phyloP scores from a whole-genome alignment of 2,797 vertebrate species.

The Rhadinocentrus ornatus region DNA sequence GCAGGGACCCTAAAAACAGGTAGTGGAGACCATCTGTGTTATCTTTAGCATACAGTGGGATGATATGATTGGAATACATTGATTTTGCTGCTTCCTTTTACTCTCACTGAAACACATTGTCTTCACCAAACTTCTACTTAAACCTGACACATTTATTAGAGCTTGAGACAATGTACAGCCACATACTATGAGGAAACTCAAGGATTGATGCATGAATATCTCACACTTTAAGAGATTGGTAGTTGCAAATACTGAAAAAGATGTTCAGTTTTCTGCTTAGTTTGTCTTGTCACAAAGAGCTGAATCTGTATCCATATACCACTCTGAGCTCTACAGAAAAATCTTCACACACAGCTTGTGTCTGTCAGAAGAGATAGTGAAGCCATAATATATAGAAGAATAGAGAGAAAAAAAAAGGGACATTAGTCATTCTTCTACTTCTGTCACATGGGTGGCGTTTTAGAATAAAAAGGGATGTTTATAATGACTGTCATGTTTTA shows the following conservation, averaged over 20 bases:
- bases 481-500: slow-evolving; percentile 60
- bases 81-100: neutral
- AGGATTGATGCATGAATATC: slow-evolving; percentile 67
- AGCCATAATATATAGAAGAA: slow-evolving; percentile 50
- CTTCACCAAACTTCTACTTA: slow-evolving; percentile 22
- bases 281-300: slow-evolving; percentile 73
- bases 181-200: slow-evolving; percentile 11
- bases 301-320: slow-evolving; percentile 61
- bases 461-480: slow-evolving; percentile 43
- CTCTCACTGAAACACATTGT: neutral
- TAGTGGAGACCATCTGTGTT: slow-evolving; percentile 16
- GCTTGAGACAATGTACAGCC: slow-evolving; percentile 6
- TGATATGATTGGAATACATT: slow-evolving; percentile 18
- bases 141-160: slow-evolving; percentile 21
- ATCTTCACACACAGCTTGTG: slow-evolving; percentile 41
- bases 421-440: slow-evolving; percentile 73
- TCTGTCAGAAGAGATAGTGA: slow-evolving; percentile 70
- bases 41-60: slow-evolving; percentile 13
- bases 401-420: slow-evolving; percentile 27
- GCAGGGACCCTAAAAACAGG: slow-evolving; percentile 56
- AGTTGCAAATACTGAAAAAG: slow-evolving; percentile 73
- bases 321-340: slow-evolving; percentile 27
- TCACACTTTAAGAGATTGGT: slow-evolving; percentile 71
- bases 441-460: slow-evolving; percentile 55
- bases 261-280: slow-evolving; percentile 71